phyloP scores from a whole-genome alignment of 2,888 invertebrate species.

The Dastarcus helophoroides region DNA sequence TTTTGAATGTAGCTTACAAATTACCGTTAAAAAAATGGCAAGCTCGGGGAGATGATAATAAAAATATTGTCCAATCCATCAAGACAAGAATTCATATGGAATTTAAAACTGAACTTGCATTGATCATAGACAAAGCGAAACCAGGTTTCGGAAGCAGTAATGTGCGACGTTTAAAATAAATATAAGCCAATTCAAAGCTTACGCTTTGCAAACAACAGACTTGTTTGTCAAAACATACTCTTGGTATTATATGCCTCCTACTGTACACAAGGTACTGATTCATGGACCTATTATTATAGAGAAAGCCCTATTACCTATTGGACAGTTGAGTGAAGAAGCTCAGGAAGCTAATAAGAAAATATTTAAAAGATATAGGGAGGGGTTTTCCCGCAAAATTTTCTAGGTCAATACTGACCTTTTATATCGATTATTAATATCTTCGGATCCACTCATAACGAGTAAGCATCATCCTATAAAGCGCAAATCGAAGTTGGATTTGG shows the following conservation, averaged over 20 bases:
- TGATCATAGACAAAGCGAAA: no score
- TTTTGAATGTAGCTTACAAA: slow-evolving; percentile 8
- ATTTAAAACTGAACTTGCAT: no score
- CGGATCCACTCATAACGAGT: no score
- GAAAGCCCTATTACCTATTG: slow-evolving; percentile 3
- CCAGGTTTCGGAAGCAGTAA: no score
- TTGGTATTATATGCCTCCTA: slow-evolving; percentile 16
- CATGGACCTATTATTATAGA: slow-evolving; percentile 4
- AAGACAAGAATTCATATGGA: no score
- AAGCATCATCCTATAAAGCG: neutral
- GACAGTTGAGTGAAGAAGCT: slow-evolving; percentile 5
- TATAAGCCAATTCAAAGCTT: slow-evolving; percentile 14
- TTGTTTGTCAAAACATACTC: slow-evolving; percentile 14
- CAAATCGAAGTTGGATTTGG: no score
- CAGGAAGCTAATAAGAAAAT: slow-evolving; percentile 3
- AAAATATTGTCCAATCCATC: slow-evolving; percentile 8
- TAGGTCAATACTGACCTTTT: no score
- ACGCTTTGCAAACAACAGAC: slow-evolving; percentile 14
- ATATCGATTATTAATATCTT: no score
- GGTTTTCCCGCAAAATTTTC: slow-evolving; percentile 2
- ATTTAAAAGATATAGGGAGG: slow-evolving; percentile 9
- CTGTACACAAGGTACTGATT: slow-evolving; percentile 9
- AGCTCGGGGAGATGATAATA: slow-evolving; percentile 3
- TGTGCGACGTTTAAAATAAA: no score
- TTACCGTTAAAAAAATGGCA: slow-evolving; percentile 3